phyloP scores from a whole-genome alignment of 2,113 vertebrate species.

The Notothenia coriiceps region DNA sequence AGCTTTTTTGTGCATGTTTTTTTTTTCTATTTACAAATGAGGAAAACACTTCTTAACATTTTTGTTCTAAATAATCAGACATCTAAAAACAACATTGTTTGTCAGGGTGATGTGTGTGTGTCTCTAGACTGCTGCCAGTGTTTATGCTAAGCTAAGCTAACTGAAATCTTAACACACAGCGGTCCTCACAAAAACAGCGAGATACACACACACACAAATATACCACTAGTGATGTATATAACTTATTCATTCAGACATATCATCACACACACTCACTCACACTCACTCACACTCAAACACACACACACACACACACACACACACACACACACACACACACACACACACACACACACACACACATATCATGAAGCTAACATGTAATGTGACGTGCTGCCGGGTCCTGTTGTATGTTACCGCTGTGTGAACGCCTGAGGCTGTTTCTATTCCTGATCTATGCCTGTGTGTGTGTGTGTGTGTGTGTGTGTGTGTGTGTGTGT shows the following conservation, averaged over 20 bases:
- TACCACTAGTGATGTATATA: neutral
- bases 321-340: neutral
- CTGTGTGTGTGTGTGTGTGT: slow-evolving; percentile 31
- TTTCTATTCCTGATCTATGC: slow-evolving; percentile 43
- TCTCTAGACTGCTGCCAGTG: neutral
- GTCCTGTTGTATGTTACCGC: slow-evolving; percentile 28
- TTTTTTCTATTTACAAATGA: too few species aligned
- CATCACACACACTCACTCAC: neutral
- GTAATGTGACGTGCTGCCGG: slow-evolving; percentile 34
- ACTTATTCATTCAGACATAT: neutral
- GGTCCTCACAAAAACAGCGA: neutral
- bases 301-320: slow-evolving; percentile 11
- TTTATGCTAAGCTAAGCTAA: slow-evolving; percentile 2
- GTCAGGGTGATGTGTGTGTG: too few species aligned
- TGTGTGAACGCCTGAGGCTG: slow-evolving; percentile 24
- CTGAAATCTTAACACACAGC: neutral
- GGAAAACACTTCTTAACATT: too few species aligned
- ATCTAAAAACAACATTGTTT: too few species aligned
- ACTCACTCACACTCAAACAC: slow-evolving; percentile 18
- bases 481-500: slow-evolving; percentile 31
- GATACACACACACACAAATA: neutral
- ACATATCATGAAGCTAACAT: slow-evolving; percentile 16
- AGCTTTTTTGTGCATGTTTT: too few species aligned
- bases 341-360: slow-evolving; percentile 35
- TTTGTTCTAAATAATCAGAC: too few species aligned